Percentiles rank a stretch among this genome's conserved stretches.
phyloP scores from a whole-genome alignment of 2,797 vertebrate genomes.

The Onychomys leucogaster region DNA sequence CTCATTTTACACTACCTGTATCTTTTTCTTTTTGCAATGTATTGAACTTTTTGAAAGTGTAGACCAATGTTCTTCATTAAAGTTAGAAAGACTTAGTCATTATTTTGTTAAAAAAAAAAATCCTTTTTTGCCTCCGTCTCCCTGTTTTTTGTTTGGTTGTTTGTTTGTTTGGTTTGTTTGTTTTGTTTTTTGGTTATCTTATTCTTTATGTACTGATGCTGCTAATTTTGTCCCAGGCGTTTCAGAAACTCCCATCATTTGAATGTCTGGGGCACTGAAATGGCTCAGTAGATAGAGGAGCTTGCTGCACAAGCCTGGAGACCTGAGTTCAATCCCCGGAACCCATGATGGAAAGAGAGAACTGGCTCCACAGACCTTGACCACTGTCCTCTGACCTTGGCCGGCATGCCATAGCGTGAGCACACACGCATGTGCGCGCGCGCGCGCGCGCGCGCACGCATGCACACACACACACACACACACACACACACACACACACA shows the following conservation, averaged over 20 bases:
- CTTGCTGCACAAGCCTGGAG: not conserved
- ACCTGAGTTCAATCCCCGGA: not conserved
- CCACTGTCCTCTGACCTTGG: not conserved
- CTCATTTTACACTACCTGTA: not conserved
- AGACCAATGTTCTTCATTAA: slow-evolving; percentile 2
- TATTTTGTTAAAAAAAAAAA: not conserved
- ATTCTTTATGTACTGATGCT: not conserved
- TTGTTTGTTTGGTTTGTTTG: too few relatives aligned
- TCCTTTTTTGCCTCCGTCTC: not conserved
- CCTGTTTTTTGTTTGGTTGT: not conserved
- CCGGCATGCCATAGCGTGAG: not conserved
- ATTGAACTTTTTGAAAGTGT: not conserved
- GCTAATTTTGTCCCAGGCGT: not conserved
- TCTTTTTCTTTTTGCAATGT: not conserved
- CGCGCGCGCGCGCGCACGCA: too few relatives aligned
- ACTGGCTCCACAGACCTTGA: not conserved
- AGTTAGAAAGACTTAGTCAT: not conserved
- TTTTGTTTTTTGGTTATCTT: not conserved
- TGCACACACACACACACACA: too few relatives aligned
- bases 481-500: too few relatives aligned
- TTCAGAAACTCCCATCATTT: not conserved
- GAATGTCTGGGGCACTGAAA: not conserved
- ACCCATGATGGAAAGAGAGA: not conserved
- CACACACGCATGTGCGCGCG: too few relatives aligned
- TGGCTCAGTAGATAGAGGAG: too few relatives aligned